phyloP scores from a whole-genome alignment of 2,888 invertebrate genomes.

The Sesia bembeciformis region DNA sequence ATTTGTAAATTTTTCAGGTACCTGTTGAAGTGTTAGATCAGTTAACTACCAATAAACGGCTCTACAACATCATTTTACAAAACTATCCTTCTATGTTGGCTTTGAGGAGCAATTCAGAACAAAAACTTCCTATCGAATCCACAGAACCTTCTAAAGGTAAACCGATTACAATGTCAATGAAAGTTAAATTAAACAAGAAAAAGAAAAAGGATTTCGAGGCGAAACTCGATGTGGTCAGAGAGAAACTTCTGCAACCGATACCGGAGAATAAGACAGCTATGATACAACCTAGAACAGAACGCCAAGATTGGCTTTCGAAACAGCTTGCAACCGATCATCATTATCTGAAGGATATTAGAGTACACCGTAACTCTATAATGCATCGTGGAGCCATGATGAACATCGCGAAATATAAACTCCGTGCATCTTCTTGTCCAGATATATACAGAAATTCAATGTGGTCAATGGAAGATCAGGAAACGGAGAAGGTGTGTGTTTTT shows the following conservation, averaged over 20 bases:
- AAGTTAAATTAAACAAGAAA: slow-evolving; percentile 61
- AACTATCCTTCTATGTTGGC: slow-evolving; percentile 81
- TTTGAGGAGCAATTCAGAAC: slow-evolving; percentile 78
- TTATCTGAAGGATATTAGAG: slow-evolving; percentile 80
- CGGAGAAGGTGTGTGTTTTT: slow-evolving; percentile 42
- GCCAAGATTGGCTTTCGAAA: slow-evolving; percentile 58
- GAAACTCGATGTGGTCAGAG: slow-evolving; percentile 53
- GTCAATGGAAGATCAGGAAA: slow-evolving; percentile 83
- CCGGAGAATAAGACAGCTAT: slow-evolving; percentile 55
- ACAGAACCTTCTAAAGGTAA: slow-evolving; percentile 48
- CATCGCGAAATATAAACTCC: slow-evolving; percentile 85
- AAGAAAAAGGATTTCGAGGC: slow-evolving; percentile 52
- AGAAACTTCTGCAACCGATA: slow-evolving; percentile 57
- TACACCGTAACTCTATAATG: slow-evolving; percentile 88
- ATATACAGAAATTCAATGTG: slow-evolving; percentile 92
- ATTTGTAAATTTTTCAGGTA: slow-evolving; percentile 55
- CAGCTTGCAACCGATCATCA: slow-evolving; percentile 76
- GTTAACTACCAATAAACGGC: slow-evolving; percentile 74
- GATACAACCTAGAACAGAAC: slow-evolving; percentile 32
- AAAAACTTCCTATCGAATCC: slow-evolving; percentile 62
- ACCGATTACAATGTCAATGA: slow-evolving; percentile 78
- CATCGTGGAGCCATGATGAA: slow-evolving; percentile 91
- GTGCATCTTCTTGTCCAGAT: slow-evolving; percentile 95
- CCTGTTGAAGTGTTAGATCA: slow-evolving; percentile 82
- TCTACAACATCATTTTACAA: slow-evolving; percentile 81